A percentile compares a stretch with the other conserved stretches of the same genome.
Evolutionary conservation across 2,888 invertebrate genomes (phyloP).

Genomic region (Aethes cnicana): DNA sequence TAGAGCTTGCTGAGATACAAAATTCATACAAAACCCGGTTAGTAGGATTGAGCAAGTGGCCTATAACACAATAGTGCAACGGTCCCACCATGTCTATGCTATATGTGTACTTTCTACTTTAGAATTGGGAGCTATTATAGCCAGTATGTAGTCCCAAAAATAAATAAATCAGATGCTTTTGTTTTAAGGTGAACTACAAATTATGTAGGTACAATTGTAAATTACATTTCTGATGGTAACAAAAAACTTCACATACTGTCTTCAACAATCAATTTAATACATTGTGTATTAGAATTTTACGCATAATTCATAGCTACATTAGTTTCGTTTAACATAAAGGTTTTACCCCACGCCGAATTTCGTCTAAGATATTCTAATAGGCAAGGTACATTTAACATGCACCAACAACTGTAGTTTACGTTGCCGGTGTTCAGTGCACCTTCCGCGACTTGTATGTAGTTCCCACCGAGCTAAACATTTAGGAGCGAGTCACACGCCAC

Average conservation of each 20-base stretch:
- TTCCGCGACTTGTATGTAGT: constrained; percentile 11
- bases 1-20: constrained; percentile 14
- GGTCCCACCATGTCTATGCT: not conserved
- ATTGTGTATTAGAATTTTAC: not conserved
- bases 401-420: constrained; percentile 10
- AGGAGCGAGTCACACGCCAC: constrained; percentile 61
- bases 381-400: constrained; percentile 6
- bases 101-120: not conserved
- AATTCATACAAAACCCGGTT: constrained; percentile 2
- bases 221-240: not conserved
- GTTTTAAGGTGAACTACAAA: not conserved
- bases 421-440: constrained; percentile 5
- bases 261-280: constrained; percentile 6
- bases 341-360: constrained; percentile 6
- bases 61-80: constrained; percentile 15
- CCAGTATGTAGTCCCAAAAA: no score
- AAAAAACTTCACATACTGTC: not conserved
- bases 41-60: constrained; percentile 30
- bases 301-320: constrained; percentile 4
- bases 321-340: constrained; percentile 4
- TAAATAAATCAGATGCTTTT: no score
- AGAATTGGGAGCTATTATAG: not conserved
- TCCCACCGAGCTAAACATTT: constrained; percentile 38
- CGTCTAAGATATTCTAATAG: not conserved
- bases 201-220: not conserved